These are phyloP conservation scores for Cryptotermes secundus DNA, from an alignment of 1,140 invertebrate genomes.

Conservation along the genomic window DNA sequence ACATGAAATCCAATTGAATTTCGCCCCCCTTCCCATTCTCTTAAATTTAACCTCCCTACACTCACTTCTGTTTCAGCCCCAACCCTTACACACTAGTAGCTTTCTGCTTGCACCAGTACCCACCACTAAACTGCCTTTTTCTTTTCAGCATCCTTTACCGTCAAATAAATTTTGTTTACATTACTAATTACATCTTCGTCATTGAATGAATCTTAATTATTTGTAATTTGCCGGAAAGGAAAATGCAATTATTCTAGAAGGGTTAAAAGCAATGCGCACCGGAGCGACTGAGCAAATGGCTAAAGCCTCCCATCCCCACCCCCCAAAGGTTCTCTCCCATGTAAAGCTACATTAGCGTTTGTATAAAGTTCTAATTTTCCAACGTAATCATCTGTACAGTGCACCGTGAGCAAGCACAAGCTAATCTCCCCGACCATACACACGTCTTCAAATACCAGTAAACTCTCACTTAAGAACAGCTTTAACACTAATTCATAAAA, in stretches of 20 bases:
- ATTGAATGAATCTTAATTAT: conserved; percentile 31
- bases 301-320: neutral
- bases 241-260: conserved; percentile 28
- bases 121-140: conserved; percentile 14
- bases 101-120: neutral
- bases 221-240: conserved; percentile 28
- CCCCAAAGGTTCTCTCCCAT: neutral
- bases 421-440: conserved; percentile 1
- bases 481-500: neutral
- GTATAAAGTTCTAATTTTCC: conserved; percentile 20
- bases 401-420: neutral
- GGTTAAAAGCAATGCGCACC: conserved; percentile 18
- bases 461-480: neutral
- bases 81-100: conserved; percentile 8
- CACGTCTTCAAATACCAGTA: conserved; percentile 19
- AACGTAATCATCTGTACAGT: conserved; percentile 1
- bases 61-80: neutral
- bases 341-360: conserved; percentile 19
- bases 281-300: conserved; percentile 12
- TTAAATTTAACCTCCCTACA: conserved; percentile 14
- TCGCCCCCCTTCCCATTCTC: neutral
- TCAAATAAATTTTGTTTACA: conserved; percentile 26
- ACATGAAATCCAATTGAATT: conserved; percentile 13
- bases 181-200: conserved; percentile 29
- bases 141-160: conserved; percentile 15